Evolutionary conservation across 2,113 vertebrate genomes (phyloP), one percentile per base, ranked within the genome.

Genomic region (Pungitius pungitius): DNA sequence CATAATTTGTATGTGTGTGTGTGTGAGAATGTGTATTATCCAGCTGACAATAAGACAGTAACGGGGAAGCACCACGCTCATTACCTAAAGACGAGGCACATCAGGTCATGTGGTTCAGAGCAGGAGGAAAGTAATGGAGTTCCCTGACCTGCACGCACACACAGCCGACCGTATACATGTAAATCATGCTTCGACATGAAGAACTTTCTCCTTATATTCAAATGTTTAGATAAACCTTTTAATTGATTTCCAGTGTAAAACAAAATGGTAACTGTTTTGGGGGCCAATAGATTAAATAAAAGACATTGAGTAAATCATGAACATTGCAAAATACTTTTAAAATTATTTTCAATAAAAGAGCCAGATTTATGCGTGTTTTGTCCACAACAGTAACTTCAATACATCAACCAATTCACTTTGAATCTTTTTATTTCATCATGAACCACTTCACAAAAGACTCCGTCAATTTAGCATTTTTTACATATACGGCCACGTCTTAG

Each of bases 401-500:
- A 67, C n/a, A 43, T 61, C 14, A 30, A 78, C 22, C 26, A 24
- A 61, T 52, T 83, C 14, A 20, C 27, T 45, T 71, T 57, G 22
- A 68, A 78, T 69, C 43, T 69, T 49, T 56, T 3, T 55, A 75
- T 58, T 72, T 63, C 1, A 33, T 69, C 78, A 57, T 1, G 1
- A 10, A 61, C 40, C 51, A 42, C 37, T 58, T 49, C 61, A 69
- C n/a, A 63, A 56, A 70, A 24, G 5, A 67, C 55, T 56, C 0
- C 1, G 10, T 13, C 13, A 39, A 47, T 64, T 75, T 43, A 37
- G 4, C 63, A 73, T 79, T 67, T 73, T 63, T 73, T 3, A 80
- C 37, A 54, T 49, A 61, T 55, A 71, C 54, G 43, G 59, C 11
- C 60, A 56, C 26, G 4, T 73, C 85, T 81, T 72, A 17, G 69